These are phyloP conservation scores for Mactromeris polynyma DNA, from an alignment of 2,888 invertebrate genomes.

Conservation along the genomic window DNA sequence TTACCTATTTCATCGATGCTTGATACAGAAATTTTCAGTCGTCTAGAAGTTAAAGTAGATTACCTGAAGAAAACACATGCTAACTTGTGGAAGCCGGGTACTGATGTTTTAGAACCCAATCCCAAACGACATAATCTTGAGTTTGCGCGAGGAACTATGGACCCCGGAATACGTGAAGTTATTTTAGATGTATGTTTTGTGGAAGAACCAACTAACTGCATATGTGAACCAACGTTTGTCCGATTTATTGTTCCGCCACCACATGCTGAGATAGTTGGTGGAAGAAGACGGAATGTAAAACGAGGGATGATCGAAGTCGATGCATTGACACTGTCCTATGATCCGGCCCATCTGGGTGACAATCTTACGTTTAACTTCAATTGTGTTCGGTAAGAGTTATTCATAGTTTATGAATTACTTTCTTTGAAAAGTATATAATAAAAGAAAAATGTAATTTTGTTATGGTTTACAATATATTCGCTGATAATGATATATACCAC, in stretches of 20 bases:
- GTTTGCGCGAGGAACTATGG: slow-evolving; percentile 58
- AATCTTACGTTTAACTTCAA: not conserved
- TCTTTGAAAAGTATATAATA: no score
- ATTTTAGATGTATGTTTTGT: slow-evolving; percentile 63
- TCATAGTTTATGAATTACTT: no score
- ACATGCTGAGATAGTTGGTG: slow-evolving; percentile 69
- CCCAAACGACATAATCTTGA: slow-evolving; percentile 53
- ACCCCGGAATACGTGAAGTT: slow-evolving; percentile 49
- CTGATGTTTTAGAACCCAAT: slow-evolving; percentile 11
- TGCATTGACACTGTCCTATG: slow-evolving; percentile 66
- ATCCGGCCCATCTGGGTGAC: slow-evolving; percentile 49
- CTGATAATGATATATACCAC: no score
- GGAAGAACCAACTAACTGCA: slow-evolving; percentile 62
- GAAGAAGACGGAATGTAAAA: slow-evolving; percentile 46
- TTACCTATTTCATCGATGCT: slow-evolving; percentile 65
- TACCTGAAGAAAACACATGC: slow-evolving; percentile 53
- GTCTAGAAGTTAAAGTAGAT: slow-evolving; percentile 58
- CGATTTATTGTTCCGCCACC: slow-evolving; percentile 66
- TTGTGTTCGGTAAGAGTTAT: not conserved
- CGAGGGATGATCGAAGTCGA: slow-evolving; percentile 50
- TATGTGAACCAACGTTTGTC: slow-evolving; percentile 67
- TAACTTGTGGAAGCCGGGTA: slow-evolving; percentile 62
- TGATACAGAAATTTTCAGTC: slow-evolving; percentile 68
- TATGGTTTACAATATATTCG: no score
- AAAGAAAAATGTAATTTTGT: no score